phyloP scores from a whole-genome alignment of 2,113 vertebrate genomes.

The Fregata magnificens region DNA sequence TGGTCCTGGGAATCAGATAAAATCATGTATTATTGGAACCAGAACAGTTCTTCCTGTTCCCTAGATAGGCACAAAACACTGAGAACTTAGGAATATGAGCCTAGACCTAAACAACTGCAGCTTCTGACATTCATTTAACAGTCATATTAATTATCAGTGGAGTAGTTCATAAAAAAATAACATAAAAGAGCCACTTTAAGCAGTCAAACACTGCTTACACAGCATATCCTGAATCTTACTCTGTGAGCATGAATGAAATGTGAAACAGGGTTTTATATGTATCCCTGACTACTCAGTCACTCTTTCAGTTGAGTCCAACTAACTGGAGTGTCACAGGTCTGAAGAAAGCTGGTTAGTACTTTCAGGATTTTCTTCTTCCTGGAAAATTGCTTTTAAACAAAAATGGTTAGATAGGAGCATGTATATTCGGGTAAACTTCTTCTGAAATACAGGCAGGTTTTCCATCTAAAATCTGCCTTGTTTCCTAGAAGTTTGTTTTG shows the following conservation, averaged over 20 bases:
- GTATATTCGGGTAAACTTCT: neutral
- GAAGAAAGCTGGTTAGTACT: neutral
- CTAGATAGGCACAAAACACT: neutral
- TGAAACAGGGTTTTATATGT: neutral
- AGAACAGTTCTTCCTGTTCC: neutral
- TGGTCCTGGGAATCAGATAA: neutral
- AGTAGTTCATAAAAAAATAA: neutral
- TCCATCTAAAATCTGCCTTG: neutral
- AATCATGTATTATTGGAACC: neutral
- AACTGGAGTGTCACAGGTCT: neutral
- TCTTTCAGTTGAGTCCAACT: neutral
- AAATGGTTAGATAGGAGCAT: neutral
- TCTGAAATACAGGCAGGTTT: neutral
- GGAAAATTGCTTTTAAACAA: neutral
- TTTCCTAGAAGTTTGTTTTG: neutral
- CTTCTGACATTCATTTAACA: neutral
- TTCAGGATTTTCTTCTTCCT: neutral
- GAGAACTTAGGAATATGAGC: neutral
- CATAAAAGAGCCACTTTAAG: neutral
- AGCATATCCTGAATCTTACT: neutral
- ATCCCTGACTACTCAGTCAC: neutral
- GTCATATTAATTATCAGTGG: neutral
- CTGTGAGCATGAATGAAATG: neutral
- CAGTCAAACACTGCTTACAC: neutral
- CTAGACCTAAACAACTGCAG: neutral